phyloP scores from a whole-genome alignment of 2,797 vertebrate species.

The Aplochiton taeniatus region DNA sequence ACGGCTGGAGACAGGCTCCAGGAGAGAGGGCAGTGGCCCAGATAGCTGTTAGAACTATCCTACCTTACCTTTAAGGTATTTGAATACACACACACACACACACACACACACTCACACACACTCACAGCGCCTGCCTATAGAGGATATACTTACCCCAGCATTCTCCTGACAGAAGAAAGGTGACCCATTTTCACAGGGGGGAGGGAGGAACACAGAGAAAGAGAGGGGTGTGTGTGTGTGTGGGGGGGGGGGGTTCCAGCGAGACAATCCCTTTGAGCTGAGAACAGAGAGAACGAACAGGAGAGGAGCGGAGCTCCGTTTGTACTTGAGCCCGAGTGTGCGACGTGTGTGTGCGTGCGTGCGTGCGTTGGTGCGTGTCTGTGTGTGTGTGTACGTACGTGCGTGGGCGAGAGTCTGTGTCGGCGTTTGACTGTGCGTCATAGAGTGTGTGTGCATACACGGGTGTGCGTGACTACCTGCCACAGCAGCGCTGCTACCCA shows the following conservation, averaged over 20 bases:
- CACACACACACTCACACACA: too few relatives aligned
- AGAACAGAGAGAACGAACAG: neutral
- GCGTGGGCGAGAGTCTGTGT: too few relatives aligned
- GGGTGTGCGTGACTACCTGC: too few relatives aligned
- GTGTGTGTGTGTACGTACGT: too few relatives aligned
- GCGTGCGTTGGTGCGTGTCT: too few relatives aligned
- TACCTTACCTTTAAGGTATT: constrained; percentile 14
- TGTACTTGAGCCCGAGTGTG: too few relatives aligned
- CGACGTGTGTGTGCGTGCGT: too few relatives aligned
- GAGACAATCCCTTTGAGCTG: constrained; percentile 3
- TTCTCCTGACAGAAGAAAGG: constrained; percentile 57
- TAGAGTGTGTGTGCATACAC: too few relatives aligned
- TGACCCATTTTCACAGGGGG: constrained; percentile 71
- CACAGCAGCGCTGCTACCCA: too few relatives aligned
- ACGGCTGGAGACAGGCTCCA: constrained; percentile 9
- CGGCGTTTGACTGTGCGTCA: too few relatives aligned
- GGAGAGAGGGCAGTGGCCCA: constrained; percentile 6
- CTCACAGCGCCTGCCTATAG: constrained; percentile 16
- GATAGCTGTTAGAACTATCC: constrained; percentile 1
- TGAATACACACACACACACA: neutral
- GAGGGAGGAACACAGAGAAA: constrained; percentile 49
- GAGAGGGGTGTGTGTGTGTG: neutral
- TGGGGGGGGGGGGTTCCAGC: neutral
- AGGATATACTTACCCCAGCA: constrained; percentile 52
- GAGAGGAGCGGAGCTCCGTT: neutral